Conservation (phyloP, 37 sponge, comb jelly and placozoan genomes). For the Cladorhizidae sp. region DNA sequence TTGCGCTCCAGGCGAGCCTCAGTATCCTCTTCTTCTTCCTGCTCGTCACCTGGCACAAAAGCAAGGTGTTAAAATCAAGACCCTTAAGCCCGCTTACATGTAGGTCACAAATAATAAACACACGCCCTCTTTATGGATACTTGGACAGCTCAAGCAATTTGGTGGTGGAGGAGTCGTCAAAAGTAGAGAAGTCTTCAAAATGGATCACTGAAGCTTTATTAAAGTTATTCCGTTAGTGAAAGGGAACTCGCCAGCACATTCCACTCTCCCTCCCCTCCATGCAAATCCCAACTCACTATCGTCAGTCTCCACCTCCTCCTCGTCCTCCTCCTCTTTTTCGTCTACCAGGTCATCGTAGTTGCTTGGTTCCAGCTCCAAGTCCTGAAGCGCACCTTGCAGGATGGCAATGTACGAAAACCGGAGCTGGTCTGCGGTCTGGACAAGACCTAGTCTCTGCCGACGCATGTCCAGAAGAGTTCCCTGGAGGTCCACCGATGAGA, state of each 20-base stretch:
- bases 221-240: too few relatives aligned
- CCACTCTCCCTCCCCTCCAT: not conserved
- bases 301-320: slow-evolving; percentile 26
- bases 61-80: not conserved
- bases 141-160: too few relatives aligned
- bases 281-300: slow-evolving; percentile 18
- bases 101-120: too few relatives aligned
- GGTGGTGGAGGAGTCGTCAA: too few relatives aligned
- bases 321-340: slow-evolving; percentile 25
- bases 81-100: not conserved
- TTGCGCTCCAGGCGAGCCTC: slow-evolving; percentile 30
- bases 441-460: slow-evolving; percentile 85
- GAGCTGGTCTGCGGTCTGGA: slow-evolving; percentile 97
- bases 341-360: slow-evolving; percentile 21
- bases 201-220: too few relatives aligned
- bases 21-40: slow-evolving; percentile 29
- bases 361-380: slow-evolving; percentile 24
- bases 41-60: slow-evolving; percentile 30
- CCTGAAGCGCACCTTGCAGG: slow-evolving; percentile 61
- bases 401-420: slow-evolving; percentile 93
- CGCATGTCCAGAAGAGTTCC: slow-evolving; percentile 75
- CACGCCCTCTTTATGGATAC: too few relatives aligned
- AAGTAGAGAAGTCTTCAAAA: too few relatives aligned
- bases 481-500: slow-evolving; percentile 53
- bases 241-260: too few relatives aligned